Percentiles rank a stretch among this genome's conserved stretches.
phyloP scores from a whole-genome alignment of 2,888 invertebrate genomes.

The Labia minor region DNA sequence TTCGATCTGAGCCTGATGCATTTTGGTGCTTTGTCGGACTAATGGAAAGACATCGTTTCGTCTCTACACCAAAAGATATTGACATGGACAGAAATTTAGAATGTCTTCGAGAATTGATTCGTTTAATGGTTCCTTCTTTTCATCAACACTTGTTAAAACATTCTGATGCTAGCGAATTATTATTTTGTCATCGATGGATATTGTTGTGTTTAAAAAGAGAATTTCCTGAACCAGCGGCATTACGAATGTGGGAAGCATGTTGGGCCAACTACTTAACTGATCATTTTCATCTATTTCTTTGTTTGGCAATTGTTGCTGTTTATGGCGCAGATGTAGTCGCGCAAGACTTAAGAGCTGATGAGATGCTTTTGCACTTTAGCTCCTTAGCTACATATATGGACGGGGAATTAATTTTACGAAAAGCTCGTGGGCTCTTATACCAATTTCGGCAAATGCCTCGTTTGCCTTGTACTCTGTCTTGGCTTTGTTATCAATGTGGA shows the following conservation, averaged over 20 bases:
- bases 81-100: conserved; percentile 90
- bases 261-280: conserved; percentile 95
- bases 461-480: conserved; percentile 80
- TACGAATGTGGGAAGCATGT: conserved; percentile 93
- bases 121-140: conserved; percentile 84
- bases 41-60: conserved; percentile 90
- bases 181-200: conserved; percentile 94
- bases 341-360: conserved; percentile 83
- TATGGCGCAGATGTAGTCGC: conserved; percentile 89
- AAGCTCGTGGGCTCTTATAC: conserved; percentile 82
- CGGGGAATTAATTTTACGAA: conserved; percentile 75
- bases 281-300: conserved; percentile 90
- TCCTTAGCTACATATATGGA: conserved; percentile 97
- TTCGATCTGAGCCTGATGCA: conserved; percentile 88
- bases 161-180: conserved; percentile 75
- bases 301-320: conserved; percentile 82
- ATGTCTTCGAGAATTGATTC: conserved; percentile 75
- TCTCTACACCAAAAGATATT: conserved; percentile 85
- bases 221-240: conserved; percentile 77
- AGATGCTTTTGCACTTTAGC: conserved; percentile 89
- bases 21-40: conserved; percentile 97
- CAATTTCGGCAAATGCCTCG: conserved; percentile 78
- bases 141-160: conserved; percentile 73
- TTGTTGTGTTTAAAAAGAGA: conserved; percentile 86
- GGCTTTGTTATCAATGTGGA: conserved; percentile 77